Percentiles rank a stretch among this genome's conserved stretches.
These are phyloP conservation scores for Leptatherina wallacei DNA, from an alignment of 2,797 vertebrate species.

Conservation along the genomic window DNA sequence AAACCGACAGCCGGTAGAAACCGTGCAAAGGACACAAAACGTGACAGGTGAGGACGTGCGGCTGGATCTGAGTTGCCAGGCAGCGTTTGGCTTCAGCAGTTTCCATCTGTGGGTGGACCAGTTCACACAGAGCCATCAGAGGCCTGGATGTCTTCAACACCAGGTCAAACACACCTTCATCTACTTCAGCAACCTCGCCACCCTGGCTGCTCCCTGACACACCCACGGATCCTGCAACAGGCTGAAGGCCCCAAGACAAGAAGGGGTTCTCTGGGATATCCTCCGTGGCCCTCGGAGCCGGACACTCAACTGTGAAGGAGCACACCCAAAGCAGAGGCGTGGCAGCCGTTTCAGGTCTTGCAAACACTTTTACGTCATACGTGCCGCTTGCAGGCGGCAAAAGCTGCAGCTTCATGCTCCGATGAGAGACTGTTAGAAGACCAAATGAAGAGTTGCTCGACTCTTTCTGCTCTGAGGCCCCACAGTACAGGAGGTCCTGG, in stretches of 20 bases:
- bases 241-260: conserved; percentile 83
- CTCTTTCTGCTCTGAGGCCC: conserved; percentile 60
- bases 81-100: conserved; percentile 78
- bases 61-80: conserved; percentile 82
- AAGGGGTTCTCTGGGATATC: conserved; percentile 85
- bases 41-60: conserved; percentile 78
- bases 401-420: conserved; percentile 82
- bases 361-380: conserved; percentile 86
- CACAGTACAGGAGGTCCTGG: conserved; percentile 70
- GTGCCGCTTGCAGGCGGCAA: conserved; percentile 75
- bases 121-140: conserved; percentile 81
- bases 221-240: conserved; percentile 68
- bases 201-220: conserved; percentile 70
- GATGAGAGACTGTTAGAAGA: conserved; percentile 76
- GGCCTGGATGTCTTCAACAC: conserved; percentile 75
- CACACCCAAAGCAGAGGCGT: conserved; percentile 83
- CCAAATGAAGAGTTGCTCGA: conserved; percentile 69
- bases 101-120: conserved; percentile 75
- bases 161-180: conserved; percentile 69
- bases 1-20: conserved; percentile 83
- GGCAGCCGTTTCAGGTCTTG: conserved; percentile 62
- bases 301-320: conserved; percentile 84
- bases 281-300: conserved; percentile 64
- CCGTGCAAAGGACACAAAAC: conserved; percentile 80
- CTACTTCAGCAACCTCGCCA: conserved; percentile 68